Base-by-base conservation (phyloP, 1,140 invertebrate genomes). In the Drosophila sproati region DNA sequence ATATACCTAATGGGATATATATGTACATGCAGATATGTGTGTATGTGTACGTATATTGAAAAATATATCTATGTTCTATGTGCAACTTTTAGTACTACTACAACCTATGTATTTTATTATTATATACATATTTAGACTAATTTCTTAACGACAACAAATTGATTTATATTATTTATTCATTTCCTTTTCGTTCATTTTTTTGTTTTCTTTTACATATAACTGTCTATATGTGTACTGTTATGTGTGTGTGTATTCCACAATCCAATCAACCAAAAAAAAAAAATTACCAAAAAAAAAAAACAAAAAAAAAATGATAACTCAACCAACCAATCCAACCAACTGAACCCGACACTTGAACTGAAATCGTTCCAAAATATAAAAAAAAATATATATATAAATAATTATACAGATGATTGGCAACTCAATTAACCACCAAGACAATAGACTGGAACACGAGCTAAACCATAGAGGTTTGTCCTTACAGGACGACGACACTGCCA, bases 381-480 rank as follows among this genome's bases (percentile, higher is more conserved):
- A 66, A 67, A 67, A 51, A 39, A 78, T 28, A 55, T 43, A 85
- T 73, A 77, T 74, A 79, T 78, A 79, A 72, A 80, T 80, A 82
- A 82, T 77, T 79, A 89, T 89, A 77, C 79, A 93, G 92, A 92
- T 93, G 70, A 94, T 95, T 77, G 94, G 94, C 55, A 95, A 95
- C 92, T 95, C 95, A 72, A 94, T 96, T 86, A 96, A 96, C 89
- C 95, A 96, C 92, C 95, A 94, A 72, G 96, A 96, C 91, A 96
- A 96, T 92, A 94, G 95, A 87, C 93, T 96, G 91, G 96, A 96
- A 85, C 94, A 95, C 88, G 95, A 96, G 91, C 94, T 96, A 78
- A 95, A 95, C 93, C 95, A 96, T 92, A 95, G 94, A 92, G 94
- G 94, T 91, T 94, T 94, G 93, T 95, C 93, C 75, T 93, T 93